Evolutionary conservation across 2,888 invertebrate genomes (phyloP), one percentile per base, ranked within the genome.

Genomic region (Idaea aversata): DNA sequence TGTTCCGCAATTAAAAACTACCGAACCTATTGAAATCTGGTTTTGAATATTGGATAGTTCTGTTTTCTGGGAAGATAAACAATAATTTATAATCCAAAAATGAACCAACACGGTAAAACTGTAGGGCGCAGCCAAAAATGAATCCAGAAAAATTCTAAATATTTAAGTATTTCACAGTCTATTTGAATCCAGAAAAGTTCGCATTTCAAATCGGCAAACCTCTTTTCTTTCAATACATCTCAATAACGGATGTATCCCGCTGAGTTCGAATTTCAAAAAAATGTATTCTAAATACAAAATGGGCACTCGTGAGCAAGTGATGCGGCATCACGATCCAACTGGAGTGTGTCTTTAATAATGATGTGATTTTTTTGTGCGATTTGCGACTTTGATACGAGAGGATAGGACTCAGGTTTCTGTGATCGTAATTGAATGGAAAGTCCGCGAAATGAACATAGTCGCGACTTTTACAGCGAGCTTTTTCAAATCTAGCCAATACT

Each of bases 401-500:
- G 0, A 16, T 76, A 79, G 70, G 72, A 81, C 77, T 60, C 62
- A 59, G 57, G 75, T 71, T 78, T 15, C 63, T 59, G 0, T 62
- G 34, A 3, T 47, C 38, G 67, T 69, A 70, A 67, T 68, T 73
- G 71, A 61, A 73, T 75, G 79, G 81, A 79, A 82, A 76, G 85
- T 87, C 84, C 83, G 79, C 83, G 79, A 90, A 91, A 90, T 90
- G 91, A 90, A 88, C 91, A 88, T 84, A 88, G 88, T 88, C 84
- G 88, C 86, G 87, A 87, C 82, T 88, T 89, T 87, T 88, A 80
- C 81, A 78, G 77, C 80, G 78, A 73, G 77, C 85, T 87, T 85
- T 87, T 89, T 89, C 84, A 86, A 85, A 89, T 90, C 88, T 88
- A 86, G 86, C 90, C 90, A 88, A 91, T 91, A 90, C 81, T 79